phyloP scores from a whole-genome alignment of 2,113 vertebrate species.

The human region GRCh38 chr14:86925501-86926000 shows the following conservation, averaged over 20 bases:
- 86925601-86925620: background rate
- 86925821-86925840: background rate
- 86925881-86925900: background rate
- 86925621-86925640: background rate
- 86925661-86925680: background rate
- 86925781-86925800: background rate
- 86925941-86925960: background rate
- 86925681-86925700: no score
- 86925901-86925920: background rate
- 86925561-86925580: background rate
- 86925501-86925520: background rate
- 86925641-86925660: background rate
- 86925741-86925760: background rate
- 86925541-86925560: background rate
- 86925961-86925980: background rate
- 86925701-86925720: background rate
- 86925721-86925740: background rate
- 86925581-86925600: background rate
- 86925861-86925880: background rate
- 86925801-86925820: background rate
- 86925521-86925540: background rate
- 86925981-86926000: background rate
- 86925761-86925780: background rate
- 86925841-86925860: background rate
- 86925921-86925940: background rate